A percentile compares a stretch with the other conserved stretches of the same genome.
Conservation (phyloP, 2,888 invertebrate species). For the Agonopterix heracliana region DNA sequence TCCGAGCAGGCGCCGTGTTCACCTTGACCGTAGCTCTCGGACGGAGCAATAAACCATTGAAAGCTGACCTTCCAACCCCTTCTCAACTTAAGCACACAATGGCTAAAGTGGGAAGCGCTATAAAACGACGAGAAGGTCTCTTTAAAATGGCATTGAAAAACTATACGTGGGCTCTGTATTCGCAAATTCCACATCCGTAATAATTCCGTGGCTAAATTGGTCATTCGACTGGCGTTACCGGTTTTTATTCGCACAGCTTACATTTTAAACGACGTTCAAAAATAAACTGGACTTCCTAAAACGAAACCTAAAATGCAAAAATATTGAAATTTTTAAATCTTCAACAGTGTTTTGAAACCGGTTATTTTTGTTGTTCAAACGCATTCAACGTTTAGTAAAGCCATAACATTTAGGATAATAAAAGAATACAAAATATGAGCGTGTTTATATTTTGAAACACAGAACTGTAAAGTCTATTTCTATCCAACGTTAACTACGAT, state of each 20-base stretch:
- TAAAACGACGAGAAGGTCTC: slow-evolving; percentile 7
- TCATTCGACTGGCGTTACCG: slow-evolving; percentile 3
- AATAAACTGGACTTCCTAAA: not conserved
- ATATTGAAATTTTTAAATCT: no score
- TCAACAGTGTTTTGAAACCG: no score
- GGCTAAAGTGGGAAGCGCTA: not conserved
- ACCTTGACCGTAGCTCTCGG: slow-evolving; percentile 58
- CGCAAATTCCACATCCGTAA: slow-evolving; percentile 7
- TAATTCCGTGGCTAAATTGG: slow-evolving; percentile 6
- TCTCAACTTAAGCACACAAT: not conserved
- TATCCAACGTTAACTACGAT: slow-evolving; percentile 25
- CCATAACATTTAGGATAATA: no score
- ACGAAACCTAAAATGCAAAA: no score
- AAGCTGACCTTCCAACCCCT: slow-evolving; percentile 40
- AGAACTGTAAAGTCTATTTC: slow-evolving; percentile 43
- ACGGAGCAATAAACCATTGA: slow-evolving; percentile 43
- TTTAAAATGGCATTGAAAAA: slow-evolving; percentile 5
- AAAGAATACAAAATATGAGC: no score
- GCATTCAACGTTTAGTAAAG: no score
- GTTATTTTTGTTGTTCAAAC: no score
- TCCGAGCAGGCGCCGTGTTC: slow-evolving; percentile 43
- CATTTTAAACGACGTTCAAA: not conserved
- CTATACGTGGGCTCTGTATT: slow-evolving; percentile 7
- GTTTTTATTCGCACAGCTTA: slow-evolving; percentile 5
- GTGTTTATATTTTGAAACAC: slow-evolving; percentile 5